Percentiles rank a stretch among this genome's conserved stretches.
Evolutionary conservation across 1,140 invertebrate genomes (phyloP).

Genomic region (Bradysia coprophila): DNA sequence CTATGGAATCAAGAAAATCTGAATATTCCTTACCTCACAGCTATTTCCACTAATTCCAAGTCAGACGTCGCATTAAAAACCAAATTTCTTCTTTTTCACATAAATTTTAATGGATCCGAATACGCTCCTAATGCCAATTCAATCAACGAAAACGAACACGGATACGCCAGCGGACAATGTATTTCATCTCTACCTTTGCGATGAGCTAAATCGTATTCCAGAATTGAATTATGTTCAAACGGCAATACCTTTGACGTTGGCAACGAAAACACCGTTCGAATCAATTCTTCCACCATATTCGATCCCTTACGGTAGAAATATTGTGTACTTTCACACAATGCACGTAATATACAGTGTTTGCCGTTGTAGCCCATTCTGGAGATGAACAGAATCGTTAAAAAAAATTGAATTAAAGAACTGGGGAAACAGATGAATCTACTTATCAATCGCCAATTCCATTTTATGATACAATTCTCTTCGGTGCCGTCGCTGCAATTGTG

Average conservation of each 20-base stretch:
- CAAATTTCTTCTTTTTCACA: slow-evolving; percentile 6
- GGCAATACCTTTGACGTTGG: slow-evolving; percentile 38
- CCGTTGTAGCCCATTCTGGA: slow-evolving; percentile 50
- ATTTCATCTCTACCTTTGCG: slow-evolving; percentile 25
- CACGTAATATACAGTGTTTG: slow-evolving; percentile 39
- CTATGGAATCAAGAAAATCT: too few species aligned
- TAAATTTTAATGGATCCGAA: slow-evolving; percentile 21
- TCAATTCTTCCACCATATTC: slow-evolving; percentile 49
- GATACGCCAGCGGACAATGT: slow-evolving; percentile 35
- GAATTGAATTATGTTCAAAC: slow-evolving; percentile 43
- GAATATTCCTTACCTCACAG: slow-evolving; percentile 11
- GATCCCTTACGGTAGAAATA: slow-evolving; percentile 35
- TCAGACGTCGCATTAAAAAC: too few species aligned
- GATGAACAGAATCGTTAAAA: slow-evolving; percentile 6
- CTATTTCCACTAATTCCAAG: slow-evolving; percentile 4
- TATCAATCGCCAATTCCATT: slow-evolving; percentile 44
- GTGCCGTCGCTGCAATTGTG: slow-evolving; percentile 28
- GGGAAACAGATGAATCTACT: slow-evolving; percentile 25
- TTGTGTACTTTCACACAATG: slow-evolving; percentile 48
- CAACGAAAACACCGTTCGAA: slow-evolving; percentile 36
- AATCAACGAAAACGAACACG: slow-evolving; percentile 50
- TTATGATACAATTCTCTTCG: slow-evolving; percentile 41
- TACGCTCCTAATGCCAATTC: slow-evolving; percentile 54
- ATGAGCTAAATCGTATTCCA: slow-evolving; percentile 40
- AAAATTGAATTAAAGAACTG: not conserved